These are phyloP conservation scores for Plagodis pulveraria DNA, from an alignment of 2,888 invertebrate genomes.

Conservation along the genomic window DNA sequence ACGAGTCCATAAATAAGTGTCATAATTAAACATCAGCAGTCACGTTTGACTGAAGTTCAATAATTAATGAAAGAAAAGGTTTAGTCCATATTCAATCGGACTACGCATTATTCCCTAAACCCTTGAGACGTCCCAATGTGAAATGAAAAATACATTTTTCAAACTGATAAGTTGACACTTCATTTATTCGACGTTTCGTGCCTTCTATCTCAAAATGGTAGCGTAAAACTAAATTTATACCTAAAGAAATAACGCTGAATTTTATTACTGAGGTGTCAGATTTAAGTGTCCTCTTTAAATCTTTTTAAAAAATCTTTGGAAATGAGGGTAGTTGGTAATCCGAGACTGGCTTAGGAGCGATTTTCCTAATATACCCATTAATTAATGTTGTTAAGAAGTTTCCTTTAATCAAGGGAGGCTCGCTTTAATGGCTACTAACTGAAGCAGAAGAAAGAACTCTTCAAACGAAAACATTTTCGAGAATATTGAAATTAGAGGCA, in stretches of 20 bases:
- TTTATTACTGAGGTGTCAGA: conserved; percentile 25
- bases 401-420: conserved; percentile 21
- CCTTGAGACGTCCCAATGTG: conserved; percentile 35
- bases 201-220: conserved; percentile 19
- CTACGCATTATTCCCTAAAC: conserved; percentile 13
- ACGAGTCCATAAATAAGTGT: no score
- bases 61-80: no score
- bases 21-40: no score
- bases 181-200: conserved; percentile 16
- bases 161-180: conserved; percentile 22
- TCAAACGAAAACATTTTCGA: conserved; percentile 4
- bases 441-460: conserved; percentile 7
- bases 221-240: conserved; percentile 20
- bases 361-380: conserved; percentile 23
- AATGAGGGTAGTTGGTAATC: conserved; percentile 16
- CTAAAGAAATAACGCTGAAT: conserved; percentile 23
- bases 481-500: conserved; percentile 54
- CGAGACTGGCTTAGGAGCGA: conserved; percentile 18
- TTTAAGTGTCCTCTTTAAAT: conserved; percentile 23
- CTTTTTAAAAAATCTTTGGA: conserved; percentile 9
- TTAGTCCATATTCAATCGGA: conserved; percentile 3
- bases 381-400: conserved; percentile 27
- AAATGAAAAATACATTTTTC: conserved; percentile 44
- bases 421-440: conserved; percentile 17
- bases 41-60: no score